Evolutionary conservation across 1,140 invertebrate genomes (phyloP), one percentile per base, ranked within the genome.

Genomic region (Drosophila ambigua): DNA sequence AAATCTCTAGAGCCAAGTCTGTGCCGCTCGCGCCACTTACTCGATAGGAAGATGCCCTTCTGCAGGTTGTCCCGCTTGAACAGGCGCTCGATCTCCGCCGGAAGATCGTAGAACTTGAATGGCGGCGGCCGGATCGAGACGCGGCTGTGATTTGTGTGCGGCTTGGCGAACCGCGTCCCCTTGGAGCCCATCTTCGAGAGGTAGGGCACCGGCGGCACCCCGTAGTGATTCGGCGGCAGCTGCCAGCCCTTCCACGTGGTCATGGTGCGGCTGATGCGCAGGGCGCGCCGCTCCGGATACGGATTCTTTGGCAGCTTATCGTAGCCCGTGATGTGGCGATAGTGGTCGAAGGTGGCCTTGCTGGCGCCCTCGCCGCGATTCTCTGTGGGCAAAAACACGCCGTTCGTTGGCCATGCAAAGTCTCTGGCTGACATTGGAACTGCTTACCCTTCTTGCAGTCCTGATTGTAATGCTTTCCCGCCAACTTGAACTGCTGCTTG

Each of bases 21-120:
- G 4, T 31, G 8, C 31, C 2, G 8, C 31, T 31, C 16, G 7
- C 13, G 3, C 39, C 13, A 44, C 83, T 78, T 66, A 91, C 89
- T 91, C 24, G 84, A 74, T 5, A 91, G 26, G 20, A 91, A 91
- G 4, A 87, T 68, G 13, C 89, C 89, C 46, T 91, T 91, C 2
- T 78, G 65, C 9, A 39, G 50, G 13, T 91, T 84, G n/a, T 77
- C 75, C 0, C 79, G 54, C 5, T 31, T 72, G 5, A 52, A 51
- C 0, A 91, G 48, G 1, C 63, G 64, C 16, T 91, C 81, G 0
- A 77, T 65, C 5, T 64, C 73, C 20, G 41, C 4, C 1, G 72
- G 67, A n/a, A 79, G 3, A 6, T 88, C 82, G n/a, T 91, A 91
- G 11, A 91, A 89, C 0, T 49, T 41, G 4, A 61, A 49, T 0